Evolutionary conservation across 2,797 vertebrate genomes (phyloP).

Genomic region (Prunella strophiata): DNA sequence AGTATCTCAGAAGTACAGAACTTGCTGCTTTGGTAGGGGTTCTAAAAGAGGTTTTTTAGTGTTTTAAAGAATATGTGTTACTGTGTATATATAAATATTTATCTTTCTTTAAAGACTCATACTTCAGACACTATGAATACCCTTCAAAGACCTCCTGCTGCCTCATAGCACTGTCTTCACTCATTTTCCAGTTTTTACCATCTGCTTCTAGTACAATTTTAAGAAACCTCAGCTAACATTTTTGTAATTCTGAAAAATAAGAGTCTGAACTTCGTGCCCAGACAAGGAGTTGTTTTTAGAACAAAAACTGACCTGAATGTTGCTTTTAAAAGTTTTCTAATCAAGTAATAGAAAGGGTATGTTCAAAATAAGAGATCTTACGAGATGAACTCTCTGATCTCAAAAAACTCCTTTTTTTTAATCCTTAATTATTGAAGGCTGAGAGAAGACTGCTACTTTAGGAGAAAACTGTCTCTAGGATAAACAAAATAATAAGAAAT

Average conservation of each 20-base stretch:
- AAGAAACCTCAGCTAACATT: background rate
- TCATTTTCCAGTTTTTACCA: background rate
- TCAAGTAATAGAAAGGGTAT: background rate
- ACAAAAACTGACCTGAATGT: background rate
- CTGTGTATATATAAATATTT: background rate
- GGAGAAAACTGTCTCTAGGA: background rate
- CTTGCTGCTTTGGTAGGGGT: background rate
- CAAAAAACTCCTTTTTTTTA: background rate
- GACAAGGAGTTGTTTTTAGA: background rate
- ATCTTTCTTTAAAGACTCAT: background rate
- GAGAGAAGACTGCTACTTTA: background rate
- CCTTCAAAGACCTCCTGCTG: background rate
- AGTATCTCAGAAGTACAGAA: background rate
- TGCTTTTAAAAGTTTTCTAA: background rate
- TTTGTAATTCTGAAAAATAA: background rate
- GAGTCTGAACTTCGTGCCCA: background rate
- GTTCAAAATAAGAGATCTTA: background rate
- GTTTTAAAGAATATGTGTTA: background rate
- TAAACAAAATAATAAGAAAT: background rate
- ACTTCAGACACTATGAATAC: background rate
- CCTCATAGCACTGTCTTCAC: background rate
- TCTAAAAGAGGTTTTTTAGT: background rate
- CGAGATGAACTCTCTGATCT: background rate
- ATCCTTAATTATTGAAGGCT: background rate
- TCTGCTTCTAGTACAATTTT: background rate